Percentiles rank a stretch among this genome's conserved stretches.
Evolutionary conservation across 2,888 invertebrate genomes (phyloP).

Genomic region (Tenthredo notha): DNA sequence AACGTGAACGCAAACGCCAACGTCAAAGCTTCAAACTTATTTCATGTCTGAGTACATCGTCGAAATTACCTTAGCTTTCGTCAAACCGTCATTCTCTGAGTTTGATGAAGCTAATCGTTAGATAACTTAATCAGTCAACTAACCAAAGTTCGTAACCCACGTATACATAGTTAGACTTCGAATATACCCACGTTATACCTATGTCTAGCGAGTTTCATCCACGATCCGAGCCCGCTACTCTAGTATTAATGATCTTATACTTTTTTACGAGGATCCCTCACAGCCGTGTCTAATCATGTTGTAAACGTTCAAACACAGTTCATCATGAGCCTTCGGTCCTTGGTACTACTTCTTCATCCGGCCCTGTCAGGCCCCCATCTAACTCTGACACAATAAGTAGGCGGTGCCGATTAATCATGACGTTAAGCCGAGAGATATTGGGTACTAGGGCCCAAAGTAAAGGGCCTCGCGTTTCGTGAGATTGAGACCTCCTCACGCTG

Average conservation of each 20-base stretch:
- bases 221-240: constrained; percentile 15
- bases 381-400: constrained; percentile 73
- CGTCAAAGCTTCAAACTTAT: constrained; percentile 20
- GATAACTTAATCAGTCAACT: constrained; percentile 36
- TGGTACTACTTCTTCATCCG: constrained; percentile 51
- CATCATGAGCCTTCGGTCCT: constrained; percentile 32
- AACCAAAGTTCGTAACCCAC: constrained; percentile 9
- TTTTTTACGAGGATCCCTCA: constrained; percentile 30
- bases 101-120: not conserved
- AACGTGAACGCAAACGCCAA: not conserved
- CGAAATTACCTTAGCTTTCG: constrained; percentile 29
- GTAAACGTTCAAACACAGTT: constrained; percentile 44
- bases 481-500: constrained; percentile 74
- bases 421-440: constrained; percentile 67
- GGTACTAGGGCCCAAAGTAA: constrained; percentile 45
- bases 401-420: constrained; percentile 74
- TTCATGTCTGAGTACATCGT: not conserved
- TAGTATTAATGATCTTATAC: constrained; percentile 28
- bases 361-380: constrained; percentile 64
- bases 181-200: not conserved
- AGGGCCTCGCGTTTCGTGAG: constrained; percentile 62
- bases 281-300: constrained; percentile 44
- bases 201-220: not conserved
- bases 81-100: constrained; percentile 32
- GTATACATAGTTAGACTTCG: not conserved